Evolutionary conservation across 2,797 vertebrate genomes (phyloP).

Genomic region (Buceros bicornis): DNA sequence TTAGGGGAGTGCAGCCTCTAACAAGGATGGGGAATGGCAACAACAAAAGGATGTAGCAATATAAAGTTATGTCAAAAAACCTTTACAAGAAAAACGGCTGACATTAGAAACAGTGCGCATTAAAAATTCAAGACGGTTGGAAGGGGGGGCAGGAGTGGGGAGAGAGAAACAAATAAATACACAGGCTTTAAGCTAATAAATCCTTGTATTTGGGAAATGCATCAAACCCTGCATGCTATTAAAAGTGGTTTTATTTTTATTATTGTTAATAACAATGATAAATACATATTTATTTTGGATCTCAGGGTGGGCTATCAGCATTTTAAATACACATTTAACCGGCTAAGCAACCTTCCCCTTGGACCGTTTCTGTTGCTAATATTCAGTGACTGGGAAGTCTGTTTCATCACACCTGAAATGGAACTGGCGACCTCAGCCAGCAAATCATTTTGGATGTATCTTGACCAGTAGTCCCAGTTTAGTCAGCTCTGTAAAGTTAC

Average conservation of each 20-base stretch:
- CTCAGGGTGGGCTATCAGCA: not conserved
- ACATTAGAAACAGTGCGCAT: slow-evolving; percentile 57
- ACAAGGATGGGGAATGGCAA: slow-evolving; percentile 67
- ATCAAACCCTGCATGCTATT: slow-evolving; percentile 48
- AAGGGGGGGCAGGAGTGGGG: not conserved
- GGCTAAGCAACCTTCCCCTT: not conserved
- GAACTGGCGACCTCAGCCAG: not conserved
- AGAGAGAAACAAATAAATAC: slow-evolving; percentile 65
- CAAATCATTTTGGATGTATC: not conserved
- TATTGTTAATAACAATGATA: slow-evolving; percentile 62
- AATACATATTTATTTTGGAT: slow-evolving; percentile 32
- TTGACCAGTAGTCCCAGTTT: not conserved
- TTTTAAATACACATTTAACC: slow-evolving; percentile 29
- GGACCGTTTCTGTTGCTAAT: not conserved
- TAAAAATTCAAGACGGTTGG: slow-evolving; percentile 61
- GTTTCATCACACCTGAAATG: not conserved
- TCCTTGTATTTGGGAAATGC: slow-evolving; percentile 50
- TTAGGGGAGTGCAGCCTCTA: slow-evolving; percentile 66
- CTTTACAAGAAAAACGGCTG: slow-evolving; percentile 67
- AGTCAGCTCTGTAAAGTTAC: not conserved
- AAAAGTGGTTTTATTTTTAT: slow-evolving; percentile 54
- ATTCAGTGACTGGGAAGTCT: not conserved
- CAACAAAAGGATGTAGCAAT: slow-evolving; percentile 60
- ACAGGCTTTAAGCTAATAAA: slow-evolving; percentile 58
- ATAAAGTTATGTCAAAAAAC: slow-evolving; percentile 71